Base-by-base conservation (phyloP, 1,140 invertebrate species). In the Chionoecetes opilio region DNA sequence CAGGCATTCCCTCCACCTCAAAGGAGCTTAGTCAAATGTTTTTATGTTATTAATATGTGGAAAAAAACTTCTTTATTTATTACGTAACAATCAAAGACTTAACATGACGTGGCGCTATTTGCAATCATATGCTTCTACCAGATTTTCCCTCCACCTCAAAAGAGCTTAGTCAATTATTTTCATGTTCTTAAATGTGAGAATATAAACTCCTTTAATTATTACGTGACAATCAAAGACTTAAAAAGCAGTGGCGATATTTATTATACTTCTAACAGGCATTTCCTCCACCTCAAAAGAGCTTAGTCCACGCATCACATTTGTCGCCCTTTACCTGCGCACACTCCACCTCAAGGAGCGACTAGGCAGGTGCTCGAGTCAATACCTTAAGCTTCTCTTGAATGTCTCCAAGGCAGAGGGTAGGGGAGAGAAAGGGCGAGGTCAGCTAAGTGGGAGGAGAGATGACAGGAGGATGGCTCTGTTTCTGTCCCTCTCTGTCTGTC, bases 321-420 rank as follows among this genome's bases (percentile, higher is more conserved):
- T 75, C 63, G n/a, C 63, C 8, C 46, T 53, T n/a, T n/a, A 75
- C 63, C 63, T 75, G 63, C 63, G n/a, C 63, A 75, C 63, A 75
- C 63, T 26, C n/a, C 21, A n/a, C 11, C 0, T 5, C 26, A n/a
- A n/a, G 63, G 63, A 75, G 63, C 63, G 63, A 26, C 63, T 21
- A 53, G 63, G 21, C 63, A 75, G 63, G 63, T 75, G 63, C n/a
- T 75, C 63, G 26, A n/a, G 21, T 75, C 63, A 75, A 75, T 75
- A 75, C 6, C 63, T n/a, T 75, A 75, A 75, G 63, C 63, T 21
- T 26, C 63, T n/a, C 63, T 75, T 75, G 63, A 75, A 75, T 75
- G 63, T n/a, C 63, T 17, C 63, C 21, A 75, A 75, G 63, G 63
- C 6, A 46, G 63, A 11, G 63, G 63, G 21, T 5, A 75, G 63